Conservation (phyloP, 2,113 vertebrate species). For the Brachypteracias leptosomus region DNA sequence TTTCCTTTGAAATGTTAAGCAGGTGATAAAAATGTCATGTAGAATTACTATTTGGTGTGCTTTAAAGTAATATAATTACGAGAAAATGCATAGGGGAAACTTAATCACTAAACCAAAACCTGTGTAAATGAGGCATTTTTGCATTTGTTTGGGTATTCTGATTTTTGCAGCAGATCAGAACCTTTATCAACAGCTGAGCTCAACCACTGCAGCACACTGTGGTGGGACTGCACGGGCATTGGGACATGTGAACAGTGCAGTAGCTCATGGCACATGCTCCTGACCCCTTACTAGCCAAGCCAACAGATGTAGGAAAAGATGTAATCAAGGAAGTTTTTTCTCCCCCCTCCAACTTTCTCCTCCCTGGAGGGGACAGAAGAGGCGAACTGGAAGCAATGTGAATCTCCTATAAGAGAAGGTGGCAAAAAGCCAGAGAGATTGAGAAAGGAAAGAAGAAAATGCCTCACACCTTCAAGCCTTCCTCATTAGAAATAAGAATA, state of each 20-base stretch:
- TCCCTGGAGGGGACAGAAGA: neutral
- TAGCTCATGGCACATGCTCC: neutral
- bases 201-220: rapidly evolving
- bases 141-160: neutral
- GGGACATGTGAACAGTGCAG: neutral
- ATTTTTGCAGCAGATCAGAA: neutral
- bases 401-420: neutral
- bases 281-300: neutral
- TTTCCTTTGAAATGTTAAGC: slow-evolving; percentile 73
- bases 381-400: neutral
- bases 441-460: neutral
- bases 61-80: slow-evolving; percentile 53
- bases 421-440: neutral
- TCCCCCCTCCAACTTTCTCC: neutral
- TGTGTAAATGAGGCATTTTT: neutral
- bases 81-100: neutral
- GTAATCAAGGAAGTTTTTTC: neutral
- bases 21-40: slow-evolving; percentile 71
- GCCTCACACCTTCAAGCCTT: neutral
- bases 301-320: neutral
- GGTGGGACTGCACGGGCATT: rapidly evolving
- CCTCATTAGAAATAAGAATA: neutral
- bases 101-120: neutral
- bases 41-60: slow-evolving; percentile 38
- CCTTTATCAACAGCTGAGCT: neutral